These are phyloP conservation scores for Ataeniobius toweri DNA, from an alignment of 2,797 vertebrate genomes.

Conservation along the genomic window DNA sequence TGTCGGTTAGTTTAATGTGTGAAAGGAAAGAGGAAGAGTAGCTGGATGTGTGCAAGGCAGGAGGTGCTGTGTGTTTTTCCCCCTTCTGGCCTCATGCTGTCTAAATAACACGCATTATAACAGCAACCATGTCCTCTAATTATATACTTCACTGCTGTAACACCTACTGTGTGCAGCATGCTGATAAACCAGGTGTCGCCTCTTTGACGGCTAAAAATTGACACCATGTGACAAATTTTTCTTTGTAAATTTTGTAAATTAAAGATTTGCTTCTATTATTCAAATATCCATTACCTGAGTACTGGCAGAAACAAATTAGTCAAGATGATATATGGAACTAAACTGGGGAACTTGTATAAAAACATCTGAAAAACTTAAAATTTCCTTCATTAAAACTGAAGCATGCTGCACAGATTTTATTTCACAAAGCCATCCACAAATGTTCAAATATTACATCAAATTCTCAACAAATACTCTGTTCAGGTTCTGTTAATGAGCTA, in stretches of 20 bases:
- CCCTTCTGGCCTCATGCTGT: background rate
- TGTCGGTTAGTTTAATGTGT: conserved; percentile 53
- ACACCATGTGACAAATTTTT: background rate
- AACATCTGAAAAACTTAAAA: background rate
- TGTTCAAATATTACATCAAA: background rate
- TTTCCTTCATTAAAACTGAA: too few species aligned
- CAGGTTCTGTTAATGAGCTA: background rate
- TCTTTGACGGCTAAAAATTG: background rate
- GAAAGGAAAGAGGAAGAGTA: conserved; percentile 8
- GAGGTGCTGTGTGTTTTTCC: background rate
- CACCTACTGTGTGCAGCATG: background rate
- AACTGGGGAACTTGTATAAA: background rate
- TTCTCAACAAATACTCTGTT: too few species aligned
- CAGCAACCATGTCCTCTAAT: background rate
- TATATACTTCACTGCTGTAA: background rate
- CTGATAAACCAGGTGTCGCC: background rate
- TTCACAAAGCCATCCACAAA: background rate
- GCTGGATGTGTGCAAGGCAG: conserved; percentile 6
- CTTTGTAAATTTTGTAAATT: background rate
- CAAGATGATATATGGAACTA: background rate
- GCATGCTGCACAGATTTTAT: background rate
- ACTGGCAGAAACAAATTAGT: background rate
- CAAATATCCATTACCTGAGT: background rate
- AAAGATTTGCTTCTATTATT: too few species aligned
- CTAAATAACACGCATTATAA: conserved; percentile 3